phyloP scores from a whole-genome alignment of 1,140 invertebrate genomes.

The Drosophila varians region DNA sequence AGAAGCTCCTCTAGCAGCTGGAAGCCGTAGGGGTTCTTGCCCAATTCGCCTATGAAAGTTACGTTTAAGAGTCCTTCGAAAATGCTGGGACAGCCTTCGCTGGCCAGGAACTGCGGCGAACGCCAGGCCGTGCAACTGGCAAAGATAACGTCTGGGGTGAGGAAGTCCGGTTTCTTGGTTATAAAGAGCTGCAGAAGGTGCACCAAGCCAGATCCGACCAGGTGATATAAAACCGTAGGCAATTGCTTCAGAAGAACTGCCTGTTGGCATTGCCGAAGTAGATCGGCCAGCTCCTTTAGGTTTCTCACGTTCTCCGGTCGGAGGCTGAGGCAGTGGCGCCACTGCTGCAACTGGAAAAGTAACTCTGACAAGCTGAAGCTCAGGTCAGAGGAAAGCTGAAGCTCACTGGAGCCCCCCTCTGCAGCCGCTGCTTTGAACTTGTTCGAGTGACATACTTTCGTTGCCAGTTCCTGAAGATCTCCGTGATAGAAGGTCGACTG shows the following conservation, averaged over 20 bases:
- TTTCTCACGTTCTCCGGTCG: slow-evolving; percentile 36
- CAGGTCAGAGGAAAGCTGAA: slow-evolving; percentile 30
- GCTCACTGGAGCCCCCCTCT: slow-evolving; percentile 20
- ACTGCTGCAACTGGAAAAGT: slow-evolving; percentile 65
- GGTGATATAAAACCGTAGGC: slow-evolving; percentile 60
- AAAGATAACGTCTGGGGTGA: slow-evolving; percentile 13
- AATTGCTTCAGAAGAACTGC: slow-evolving; percentile 38
- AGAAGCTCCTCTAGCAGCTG: slow-evolving; percentile 51
- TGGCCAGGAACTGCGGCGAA: slow-evolving; percentile 25
- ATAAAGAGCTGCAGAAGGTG: slow-evolving; percentile 71
- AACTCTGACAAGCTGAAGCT: slow-evolving; percentile 55
- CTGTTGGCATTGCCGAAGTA: slow-evolving; percentile 16
- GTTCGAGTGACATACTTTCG: slow-evolving; percentile 62
- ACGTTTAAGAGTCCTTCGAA: slow-evolving; percentile 58
- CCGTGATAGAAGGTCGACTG: slow-evolving; percentile 71
- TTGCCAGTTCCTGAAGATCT: slow-evolving; percentile 62
- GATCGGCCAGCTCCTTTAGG: slow-evolving; percentile 2
- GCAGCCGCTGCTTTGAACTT: slow-evolving; percentile 13
- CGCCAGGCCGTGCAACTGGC: slow-evolving; percentile 46
- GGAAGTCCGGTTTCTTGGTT: slow-evolving; percentile 30
- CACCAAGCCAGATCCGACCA: slow-evolving; percentile 54
- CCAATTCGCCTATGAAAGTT: slow-evolving; percentile 51
- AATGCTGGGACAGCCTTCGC: slow-evolving; percentile 24
- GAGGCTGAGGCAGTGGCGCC: slow-evolving; percentile 57
- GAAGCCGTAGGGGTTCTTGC: slow-evolving; percentile 15